These are phyloP conservation scores for Leptonema lineaticorne DNA, from an alignment of 1,140 invertebrate species.

Conservation along the genomic window DNA sequence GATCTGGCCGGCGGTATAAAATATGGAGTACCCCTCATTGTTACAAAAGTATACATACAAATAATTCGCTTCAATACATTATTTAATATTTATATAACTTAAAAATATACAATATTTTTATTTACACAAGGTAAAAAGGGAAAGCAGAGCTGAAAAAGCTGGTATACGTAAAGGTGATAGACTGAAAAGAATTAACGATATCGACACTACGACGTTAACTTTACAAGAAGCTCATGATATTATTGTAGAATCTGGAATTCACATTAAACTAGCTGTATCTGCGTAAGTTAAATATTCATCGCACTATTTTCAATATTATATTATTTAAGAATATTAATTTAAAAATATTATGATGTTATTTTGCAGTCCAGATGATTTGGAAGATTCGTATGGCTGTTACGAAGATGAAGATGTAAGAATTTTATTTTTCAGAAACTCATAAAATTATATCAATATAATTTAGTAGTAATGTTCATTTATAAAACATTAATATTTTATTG, in stretches of 20 bases:
- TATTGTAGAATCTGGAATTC: conserved; percentile 56
- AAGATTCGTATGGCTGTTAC: conserved; percentile 43
- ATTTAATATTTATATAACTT: conserved; percentile 11
- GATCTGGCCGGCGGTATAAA: conserved; percentile 47
- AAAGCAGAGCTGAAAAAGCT: conserved; percentile 80
- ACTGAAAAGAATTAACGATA: conserved; percentile 77
- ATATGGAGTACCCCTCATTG: conserved; percentile 48
- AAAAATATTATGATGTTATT: conserved; percentile 12
- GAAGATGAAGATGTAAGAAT: conserved; percentile 45
- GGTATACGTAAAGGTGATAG: conserved; percentile 82
- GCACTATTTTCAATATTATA: not conserved
- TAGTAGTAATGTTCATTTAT: too few species aligned
- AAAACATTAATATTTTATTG: not conserved
- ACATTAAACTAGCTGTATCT: conserved; percentile 45
- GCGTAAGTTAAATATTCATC: conserved; percentile 43
- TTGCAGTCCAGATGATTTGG: conserved; percentile 47
- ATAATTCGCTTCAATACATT: not conserved
- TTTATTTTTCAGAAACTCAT: conserved; percentile 2
- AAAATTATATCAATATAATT: conserved; percentile 4
- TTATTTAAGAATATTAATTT: conserved; percentile 1
- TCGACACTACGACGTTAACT: conserved; percentile 67
- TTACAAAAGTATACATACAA: conserved; percentile 45
- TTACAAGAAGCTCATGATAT: conserved; percentile 83
- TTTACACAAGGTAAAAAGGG: conserved; percentile 67
- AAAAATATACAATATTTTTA: conserved; percentile 1